Evolutionary conservation across 2,888 invertebrate species (phyloP), one percentile per base, ranked within the genome.

Genomic region (Athalia rosae): DNA sequence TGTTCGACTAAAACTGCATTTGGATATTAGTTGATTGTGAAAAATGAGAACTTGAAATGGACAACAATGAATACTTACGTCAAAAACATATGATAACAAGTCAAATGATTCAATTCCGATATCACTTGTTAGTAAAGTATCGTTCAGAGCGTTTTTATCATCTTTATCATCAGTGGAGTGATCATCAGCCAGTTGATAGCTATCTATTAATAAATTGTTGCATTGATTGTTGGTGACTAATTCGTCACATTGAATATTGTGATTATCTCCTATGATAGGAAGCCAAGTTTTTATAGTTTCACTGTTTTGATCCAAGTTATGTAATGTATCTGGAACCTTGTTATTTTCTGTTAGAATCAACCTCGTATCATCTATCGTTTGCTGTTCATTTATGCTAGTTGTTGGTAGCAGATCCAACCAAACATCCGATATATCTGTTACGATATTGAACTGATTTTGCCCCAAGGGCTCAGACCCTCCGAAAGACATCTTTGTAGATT

Each of bases 61-160:
- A 3, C 47, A 48, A 47, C 3, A 15, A n/a, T n/a, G 4, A 47
- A 15, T 78, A 86, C 88, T 86, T 83, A 90, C 90, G 79, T 90
- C 89, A 74, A 86, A 87, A 64, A 90, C 85, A 79, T 89, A 90
- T 9, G 90, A 89, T 74, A 90, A 80, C 71, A 90, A 80, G 81
- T 90, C 89, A 74, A 90, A 90, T n/a, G 83, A 78, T 53, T 86
- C 85, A 15, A 83, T 80, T 64, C 82, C 85, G 9, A 82, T 83
- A 8, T 74, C 62, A 43, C 41, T 28, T 15, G 47, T 48, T 9
- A 59, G 13, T 74, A 74, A 28, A 8, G 13, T 13, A 58, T 71
- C 71, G 56, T 41, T 45, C 4, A 58, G 11, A 11, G 6, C 8
- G 13, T 58, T 56, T 43, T 56, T 45, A 9, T 71, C 41, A 6